phyloP scores from a whole-genome alignment of 2,113 vertebrate genomes.

The Origma solitaria region DNA sequence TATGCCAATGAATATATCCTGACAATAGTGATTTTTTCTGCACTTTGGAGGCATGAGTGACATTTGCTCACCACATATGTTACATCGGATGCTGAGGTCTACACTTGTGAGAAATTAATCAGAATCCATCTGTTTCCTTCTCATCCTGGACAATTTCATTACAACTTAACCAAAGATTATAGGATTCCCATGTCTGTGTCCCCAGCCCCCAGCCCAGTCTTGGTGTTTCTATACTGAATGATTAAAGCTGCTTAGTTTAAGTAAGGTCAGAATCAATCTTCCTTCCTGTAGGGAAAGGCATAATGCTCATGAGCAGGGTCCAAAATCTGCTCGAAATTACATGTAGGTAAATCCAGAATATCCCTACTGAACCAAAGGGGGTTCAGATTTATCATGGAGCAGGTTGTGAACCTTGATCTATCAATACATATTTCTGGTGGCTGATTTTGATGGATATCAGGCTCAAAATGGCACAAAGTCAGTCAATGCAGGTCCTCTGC shows the following conservation, averaged over 20 bases:
- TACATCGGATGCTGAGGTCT: conserved; percentile 61
- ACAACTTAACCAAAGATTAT: conserved; percentile 77
- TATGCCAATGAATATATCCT: conserved; percentile 45
- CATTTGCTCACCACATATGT: conserved; percentile 65
- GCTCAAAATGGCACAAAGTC: neutral
- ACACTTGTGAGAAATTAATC: conserved; percentile 76
- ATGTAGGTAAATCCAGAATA: conserved; percentile 38
- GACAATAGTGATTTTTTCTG: conserved; percentile 54
- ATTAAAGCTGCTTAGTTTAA: conserved; percentile 79
- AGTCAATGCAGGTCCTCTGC: neutral
- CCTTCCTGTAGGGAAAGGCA: conserved; percentile 59
- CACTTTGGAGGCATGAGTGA: conserved; percentile 46
- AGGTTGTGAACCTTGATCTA: neutral
- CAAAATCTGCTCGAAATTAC: conserved; percentile 59
- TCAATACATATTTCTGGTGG: neutral
- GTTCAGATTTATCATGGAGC: neutral
- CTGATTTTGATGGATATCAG: neutral
- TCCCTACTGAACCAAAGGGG: neutral
- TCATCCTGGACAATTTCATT: conserved; percentile 77
- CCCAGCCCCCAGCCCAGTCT: conserved; percentile 38
- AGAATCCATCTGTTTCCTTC: conserved; percentile 79
- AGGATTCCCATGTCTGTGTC: conserved; percentile 64
- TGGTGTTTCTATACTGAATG: conserved; percentile 61
- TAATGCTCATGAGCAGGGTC: conserved; percentile 61
- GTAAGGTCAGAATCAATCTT: conserved; percentile 73